Conservation (phyloP, 2,113 vertebrate genomes). For the Brachionichthys hirsutus region DNA sequence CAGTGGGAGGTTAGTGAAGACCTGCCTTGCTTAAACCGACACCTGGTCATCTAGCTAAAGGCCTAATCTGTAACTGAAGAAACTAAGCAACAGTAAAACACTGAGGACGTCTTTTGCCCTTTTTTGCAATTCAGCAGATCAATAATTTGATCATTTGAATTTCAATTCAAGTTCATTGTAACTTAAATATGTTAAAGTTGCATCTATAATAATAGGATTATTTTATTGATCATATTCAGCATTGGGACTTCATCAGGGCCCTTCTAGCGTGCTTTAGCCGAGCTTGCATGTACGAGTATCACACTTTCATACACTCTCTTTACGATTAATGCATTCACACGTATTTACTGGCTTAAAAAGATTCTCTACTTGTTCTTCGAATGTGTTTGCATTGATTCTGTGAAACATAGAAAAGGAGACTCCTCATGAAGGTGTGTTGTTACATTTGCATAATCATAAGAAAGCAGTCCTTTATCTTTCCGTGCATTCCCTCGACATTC, state of each 20-base stretch:
- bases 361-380: neutral
- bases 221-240: neutral
- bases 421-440: neutral
- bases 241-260: constrained; percentile 10
- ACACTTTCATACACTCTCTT: neutral
- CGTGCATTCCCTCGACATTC: constrained; percentile 25
- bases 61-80: constrained; percentile 30
- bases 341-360: neutral
- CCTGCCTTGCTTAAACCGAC: constrained; percentile 27
- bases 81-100: neutral
- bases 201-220: neutral
- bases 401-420: neutral
- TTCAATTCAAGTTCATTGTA: neutral
- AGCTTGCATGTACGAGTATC: neutral
- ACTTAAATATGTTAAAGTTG: neutral
- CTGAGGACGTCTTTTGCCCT: neutral
- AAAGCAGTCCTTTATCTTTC: constrained; percentile 1
- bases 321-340: neutral
- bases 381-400: neutral
- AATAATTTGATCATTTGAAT: constrained; percentile 6
- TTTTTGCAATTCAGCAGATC: neutral
- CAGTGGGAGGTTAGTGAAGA: constrained; percentile 19
- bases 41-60: constrained; percentile 22
- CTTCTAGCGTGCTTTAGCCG: constrained; percentile 31
- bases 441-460: constrained; percentile 1